Evolutionary conservation across 2,113 vertebrate species (phyloP).

Genomic region (Eolophus roseicapilla): DNA sequence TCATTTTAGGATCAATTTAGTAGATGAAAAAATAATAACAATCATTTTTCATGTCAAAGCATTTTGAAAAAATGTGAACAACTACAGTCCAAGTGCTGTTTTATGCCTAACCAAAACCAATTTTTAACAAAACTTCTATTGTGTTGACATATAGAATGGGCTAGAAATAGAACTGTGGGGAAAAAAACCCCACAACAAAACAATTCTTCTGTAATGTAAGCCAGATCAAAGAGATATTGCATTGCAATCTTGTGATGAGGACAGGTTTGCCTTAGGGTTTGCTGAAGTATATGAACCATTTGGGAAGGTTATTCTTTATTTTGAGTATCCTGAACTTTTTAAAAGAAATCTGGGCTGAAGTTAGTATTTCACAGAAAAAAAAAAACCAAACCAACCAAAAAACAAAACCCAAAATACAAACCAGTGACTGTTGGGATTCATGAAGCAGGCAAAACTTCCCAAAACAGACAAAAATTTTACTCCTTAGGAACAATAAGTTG

Average conservation of each 20-base stretch:
- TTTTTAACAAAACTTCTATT: neutral
- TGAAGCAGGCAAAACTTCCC: neutral
- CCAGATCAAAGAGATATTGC: neutral
- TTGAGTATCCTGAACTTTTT: neutral
- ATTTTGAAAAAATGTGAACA: neutral
- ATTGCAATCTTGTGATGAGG: neutral
- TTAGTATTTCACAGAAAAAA: neutral
- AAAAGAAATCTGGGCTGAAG: neutral
- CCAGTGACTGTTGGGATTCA: neutral
- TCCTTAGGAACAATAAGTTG: neutral
- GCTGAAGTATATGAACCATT: neutral
- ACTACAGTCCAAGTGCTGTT: neutral
- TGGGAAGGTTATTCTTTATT: neutral
- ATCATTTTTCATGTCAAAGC: neutral
- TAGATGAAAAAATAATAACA: neutral
- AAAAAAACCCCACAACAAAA: neutral
- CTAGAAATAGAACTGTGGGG: neutral
- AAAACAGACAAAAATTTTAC: neutral
- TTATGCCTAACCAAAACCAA: neutral
- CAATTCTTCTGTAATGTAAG: neutral
- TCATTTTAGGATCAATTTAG: neutral
- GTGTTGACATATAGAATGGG: neutral
- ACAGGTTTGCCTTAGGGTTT: neutral
- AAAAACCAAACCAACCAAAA: too few species aligned
- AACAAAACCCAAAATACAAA: neutral